Evolutionary conservation across 2,888 invertebrate species (phyloP).

Genomic region (Hydroisotoma schaefferi): DNA sequence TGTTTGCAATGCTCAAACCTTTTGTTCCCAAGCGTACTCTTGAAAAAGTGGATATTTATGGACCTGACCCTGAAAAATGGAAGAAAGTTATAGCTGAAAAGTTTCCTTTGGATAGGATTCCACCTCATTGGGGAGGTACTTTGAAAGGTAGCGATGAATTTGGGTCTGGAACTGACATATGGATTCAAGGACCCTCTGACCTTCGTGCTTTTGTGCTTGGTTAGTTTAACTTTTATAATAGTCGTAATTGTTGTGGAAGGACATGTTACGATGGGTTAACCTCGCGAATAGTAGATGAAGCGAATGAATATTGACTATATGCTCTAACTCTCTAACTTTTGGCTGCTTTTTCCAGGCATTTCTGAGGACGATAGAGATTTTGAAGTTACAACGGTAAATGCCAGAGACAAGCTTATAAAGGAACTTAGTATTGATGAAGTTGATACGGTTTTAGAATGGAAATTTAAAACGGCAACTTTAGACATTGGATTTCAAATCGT

Average conservation of each 20-base stretch:
- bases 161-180: slow-evolving; percentile 24
- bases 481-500: slow-evolving; percentile 13
- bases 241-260: background rate
- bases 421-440: background rate
- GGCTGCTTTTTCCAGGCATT: slow-evolving; percentile 1
- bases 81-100: slow-evolving; percentile 15
- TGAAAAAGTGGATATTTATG: slow-evolving; percentile 21
- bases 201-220: background rate
- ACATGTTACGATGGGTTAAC: too few relatives aligned
- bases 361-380: slow-evolving; percentile 3
- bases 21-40: slow-evolving; percentile 22
- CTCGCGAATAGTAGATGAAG: too few relatives aligned
- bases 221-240: background rate
- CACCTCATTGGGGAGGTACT: slow-evolving; percentile 30
- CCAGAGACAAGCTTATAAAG: slow-evolving; percentile 4
- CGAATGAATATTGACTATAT: too few relatives aligned
- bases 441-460: slow-evolving; percentile 9
- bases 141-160: slow-evolving; percentile 21
- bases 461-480: slow-evolving; percentile 9
- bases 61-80: slow-evolving; percentile 20
- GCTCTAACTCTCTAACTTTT: too few relatives aligned
- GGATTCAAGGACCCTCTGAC: slow-evolving; percentile 21
- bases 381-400: background rate
- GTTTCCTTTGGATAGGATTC: slow-evolving; percentile 15
- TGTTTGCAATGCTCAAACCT: slow-evolving; percentile 26